A percentile compares a stretch with the other conserved stretches of the same genome.
phyloP scores from a whole-genome alignment of 2,113 vertebrate genomes.

The Peromyscus leucopus region DNA sequence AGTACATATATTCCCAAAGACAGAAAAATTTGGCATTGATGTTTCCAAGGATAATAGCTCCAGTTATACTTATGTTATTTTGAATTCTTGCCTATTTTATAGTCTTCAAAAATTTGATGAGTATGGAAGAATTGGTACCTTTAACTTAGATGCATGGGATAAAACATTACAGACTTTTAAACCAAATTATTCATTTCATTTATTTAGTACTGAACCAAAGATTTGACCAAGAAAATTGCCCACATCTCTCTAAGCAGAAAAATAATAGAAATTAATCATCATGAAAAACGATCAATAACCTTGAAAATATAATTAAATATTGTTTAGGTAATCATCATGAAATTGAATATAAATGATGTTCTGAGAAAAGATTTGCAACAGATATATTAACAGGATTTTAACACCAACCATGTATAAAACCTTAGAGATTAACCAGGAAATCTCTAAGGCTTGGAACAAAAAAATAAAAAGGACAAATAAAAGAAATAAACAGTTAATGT shows the following conservation, averaged over 20 bases:
- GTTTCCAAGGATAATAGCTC: background rate
- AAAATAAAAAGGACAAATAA: background rate
- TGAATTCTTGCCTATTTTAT: conserved; percentile 16
- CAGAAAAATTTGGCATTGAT: background rate
- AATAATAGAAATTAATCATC: background rate
- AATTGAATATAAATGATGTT: background rate
- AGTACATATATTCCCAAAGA: background rate
- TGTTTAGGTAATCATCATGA: background rate
- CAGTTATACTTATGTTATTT: background rate
- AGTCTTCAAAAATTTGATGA: background rate
- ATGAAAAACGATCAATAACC: background rate
- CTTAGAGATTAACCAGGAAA: background rate
- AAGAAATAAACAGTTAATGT: background rate
- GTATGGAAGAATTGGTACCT: background rate
- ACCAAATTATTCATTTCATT: background rate
- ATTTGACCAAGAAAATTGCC: background rate
- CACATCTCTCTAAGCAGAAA: background rate
- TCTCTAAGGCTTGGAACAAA: background rate
- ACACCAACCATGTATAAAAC: background rate
- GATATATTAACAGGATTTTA: background rate
- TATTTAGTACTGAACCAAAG: background rate
- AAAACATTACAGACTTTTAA: background rate
- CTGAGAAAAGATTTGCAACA: background rate
- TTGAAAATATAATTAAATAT: conserved; percentile 57
- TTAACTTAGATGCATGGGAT: background rate